Percentiles rank a stretch among this genome's conserved stretches.
phyloP scores from a whole-genome alignment of 2,888 invertebrate genomes.

The Orgyia antiqua region DNA sequence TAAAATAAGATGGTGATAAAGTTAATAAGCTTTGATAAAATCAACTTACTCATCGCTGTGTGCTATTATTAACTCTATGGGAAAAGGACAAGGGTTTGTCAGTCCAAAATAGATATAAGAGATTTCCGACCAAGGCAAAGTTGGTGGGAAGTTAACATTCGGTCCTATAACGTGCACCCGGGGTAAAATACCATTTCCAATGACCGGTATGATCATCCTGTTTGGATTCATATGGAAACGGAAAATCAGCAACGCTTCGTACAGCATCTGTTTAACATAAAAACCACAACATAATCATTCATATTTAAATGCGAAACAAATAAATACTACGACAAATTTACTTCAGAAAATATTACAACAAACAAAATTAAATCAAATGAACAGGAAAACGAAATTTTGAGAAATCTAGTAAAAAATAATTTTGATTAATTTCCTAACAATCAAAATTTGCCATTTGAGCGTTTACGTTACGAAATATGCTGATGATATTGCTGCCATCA shows the following conservation, averaged over 20 bases:
- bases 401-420: too few species aligned
- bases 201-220: conserved; percentile 60
- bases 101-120: conserved; percentile 79
- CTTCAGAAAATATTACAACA: not conserved
- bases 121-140: conserved; percentile 79
- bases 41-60: conserved; percentile 82
- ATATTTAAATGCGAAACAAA: not conserved
- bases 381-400: too few species aligned
- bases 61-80: conserved; percentile 82
- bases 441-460: too few species aligned
- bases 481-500: too few species aligned
- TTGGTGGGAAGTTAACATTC: conserved; percentile 78
- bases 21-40: not conserved
- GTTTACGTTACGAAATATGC: too few species aligned
- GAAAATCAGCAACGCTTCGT: conserved; percentile 60
- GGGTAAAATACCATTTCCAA: conserved; percentile 75
- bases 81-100: conserved; percentile 80
- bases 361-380: not conserved
- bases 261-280: conserved; percentile 46
- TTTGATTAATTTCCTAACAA: too few species aligned
- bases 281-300: not conserved
- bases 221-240: conserved; percentile 73
- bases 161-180: conserved; percentile 69
- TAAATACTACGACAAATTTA: conserved; percentile 2
- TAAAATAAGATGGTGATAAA: not conserved